Percentiles rank a stretch among this genome's conserved stretches.
Conservation (phyloP, 2,113 vertebrate species). For the Verasper variegatus region DNA sequence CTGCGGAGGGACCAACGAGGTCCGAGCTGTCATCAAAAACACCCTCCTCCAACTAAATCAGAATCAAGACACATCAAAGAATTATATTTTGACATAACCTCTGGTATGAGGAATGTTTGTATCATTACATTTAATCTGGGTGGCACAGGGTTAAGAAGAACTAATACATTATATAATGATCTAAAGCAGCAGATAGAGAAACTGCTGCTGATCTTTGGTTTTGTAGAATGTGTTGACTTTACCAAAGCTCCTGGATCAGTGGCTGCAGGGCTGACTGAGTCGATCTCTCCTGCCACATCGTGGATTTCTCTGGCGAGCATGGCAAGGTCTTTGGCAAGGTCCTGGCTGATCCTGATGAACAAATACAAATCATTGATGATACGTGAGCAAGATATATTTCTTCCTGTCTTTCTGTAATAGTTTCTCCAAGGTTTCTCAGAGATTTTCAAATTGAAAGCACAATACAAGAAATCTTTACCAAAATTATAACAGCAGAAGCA, state of each 20-base stretch:
- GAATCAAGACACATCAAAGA: neutral
- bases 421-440: neutral
- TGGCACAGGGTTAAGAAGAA: neutral
- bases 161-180: neutral
- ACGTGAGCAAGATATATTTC: neutral
- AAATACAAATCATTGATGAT: slow-evolving; percentile 17
- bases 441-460: neutral
- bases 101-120: too few relatives aligned
- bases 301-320: slow-evolving; percentile 98
- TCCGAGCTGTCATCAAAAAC: slow-evolving; percentile 92
- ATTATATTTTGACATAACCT: neutral
- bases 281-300: slow-evolving; percentile 98
- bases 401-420: neutral
- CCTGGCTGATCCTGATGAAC: slow-evolving; percentile 93
- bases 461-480: too few relatives aligned
- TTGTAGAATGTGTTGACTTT: slow-evolving; percentile 12
- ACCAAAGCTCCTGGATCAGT: slow-evolving; percentile 94
- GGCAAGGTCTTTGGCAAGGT: slow-evolving; percentile 90
- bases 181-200: neutral
- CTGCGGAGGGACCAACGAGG: slow-evolving; percentile 85
- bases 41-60: slow-evolving; percentile 87
- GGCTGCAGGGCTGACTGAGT: slow-evolving; percentile 96
- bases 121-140: neutral
- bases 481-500: neutral
- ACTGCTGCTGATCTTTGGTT: neutral